phyloP scores from a whole-genome alignment of 1,140 invertebrate species.

The Onthophagus taurus region DNA sequence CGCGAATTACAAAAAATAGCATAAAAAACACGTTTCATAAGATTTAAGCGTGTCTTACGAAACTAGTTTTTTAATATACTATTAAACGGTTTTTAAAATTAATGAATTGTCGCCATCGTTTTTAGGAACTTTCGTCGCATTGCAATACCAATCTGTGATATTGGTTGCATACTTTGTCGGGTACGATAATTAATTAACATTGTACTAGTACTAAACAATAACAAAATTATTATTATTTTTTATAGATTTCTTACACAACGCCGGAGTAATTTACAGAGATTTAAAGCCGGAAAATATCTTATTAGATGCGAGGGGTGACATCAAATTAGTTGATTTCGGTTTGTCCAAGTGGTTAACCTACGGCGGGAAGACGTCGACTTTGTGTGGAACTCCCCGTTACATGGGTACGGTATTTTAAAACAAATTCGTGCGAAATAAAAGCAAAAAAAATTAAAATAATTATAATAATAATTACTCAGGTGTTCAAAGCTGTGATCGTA shows the following conservation, averaged over 20 bases:
- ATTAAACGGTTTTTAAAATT: too few relatives aligned
- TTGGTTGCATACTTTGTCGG: too few relatives aligned
- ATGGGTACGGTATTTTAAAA: constrained; percentile 58
- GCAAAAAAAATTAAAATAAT: neutral
- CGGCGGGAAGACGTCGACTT: constrained; percentile 66
- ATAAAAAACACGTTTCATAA: too few relatives aligned
- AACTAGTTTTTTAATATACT: too few relatives aligned
- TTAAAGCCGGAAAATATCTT: constrained; percentile 86
- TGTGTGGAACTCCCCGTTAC: constrained; percentile 86
- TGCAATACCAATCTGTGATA: too few relatives aligned
- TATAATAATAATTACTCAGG: constrained; percentile 12
- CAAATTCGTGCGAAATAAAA: constrained; percentile 1
- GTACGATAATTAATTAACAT: too few relatives aligned
- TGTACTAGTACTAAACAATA: too few relatives aligned
- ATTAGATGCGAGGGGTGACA: constrained; percentile 67
- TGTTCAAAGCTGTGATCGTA: constrained; percentile 14
- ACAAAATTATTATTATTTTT: constrained; percentile 17
- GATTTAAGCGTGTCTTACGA: too few relatives aligned
- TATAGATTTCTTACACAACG: constrained; percentile 84
- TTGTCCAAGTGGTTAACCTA: constrained; percentile 80
- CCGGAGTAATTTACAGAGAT: constrained; percentile 83
- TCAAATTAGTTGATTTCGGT: constrained; percentile 86
- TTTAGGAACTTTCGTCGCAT: too few relatives aligned
- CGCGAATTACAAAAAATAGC: too few relatives aligned
- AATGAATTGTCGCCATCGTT: too few relatives aligned